Evolutionary conservation across 2,113 vertebrate species (phyloP).

Genomic region (Thunnus thynnus): DNA sequence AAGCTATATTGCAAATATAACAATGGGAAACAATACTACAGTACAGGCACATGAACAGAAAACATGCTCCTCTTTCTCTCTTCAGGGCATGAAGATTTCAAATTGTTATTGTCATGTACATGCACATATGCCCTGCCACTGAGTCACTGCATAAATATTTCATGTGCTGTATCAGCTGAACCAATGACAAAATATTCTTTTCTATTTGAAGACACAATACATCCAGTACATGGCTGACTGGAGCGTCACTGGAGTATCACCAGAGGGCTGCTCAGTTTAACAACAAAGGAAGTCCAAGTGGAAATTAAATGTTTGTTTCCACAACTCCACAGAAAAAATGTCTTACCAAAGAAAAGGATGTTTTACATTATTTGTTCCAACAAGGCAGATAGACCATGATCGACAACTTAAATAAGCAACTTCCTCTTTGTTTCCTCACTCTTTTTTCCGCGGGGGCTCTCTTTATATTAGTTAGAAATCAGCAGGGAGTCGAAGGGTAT

Average conservation of each 20-base stretch:
- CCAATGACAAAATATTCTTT: constrained; percentile 9
- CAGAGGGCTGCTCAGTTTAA: neutral
- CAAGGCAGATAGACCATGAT: constrained; percentile 12
- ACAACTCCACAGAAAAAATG: neutral
- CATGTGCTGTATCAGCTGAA: neutral
- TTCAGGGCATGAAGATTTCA: neutral
- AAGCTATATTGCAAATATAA: neutral
- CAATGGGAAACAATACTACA: neutral
- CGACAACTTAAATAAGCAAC: neutral
- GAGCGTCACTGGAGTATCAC: neutral
- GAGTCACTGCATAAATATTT: constrained; percentile 25
- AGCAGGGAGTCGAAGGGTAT: neutral
- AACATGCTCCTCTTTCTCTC: neutral
- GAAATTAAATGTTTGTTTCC: constrained; percentile 38
- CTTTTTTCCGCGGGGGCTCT: neutral
- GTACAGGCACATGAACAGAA: neutral
- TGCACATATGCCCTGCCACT: neutral
- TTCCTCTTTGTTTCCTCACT: neutral
- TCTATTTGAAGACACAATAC: neutral
- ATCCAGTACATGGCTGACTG: constrained; percentile 11
- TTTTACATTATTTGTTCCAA: constrained; percentile 35
- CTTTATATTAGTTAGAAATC: constrained; percentile 37
- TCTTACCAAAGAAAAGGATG: neutral
- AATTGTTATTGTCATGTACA: neutral
- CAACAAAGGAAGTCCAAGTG: constrained; percentile 22